Base-by-base conservation (phyloP, 2,113 vertebrate species). In the Chiloscyllium plagiosum region DNA sequence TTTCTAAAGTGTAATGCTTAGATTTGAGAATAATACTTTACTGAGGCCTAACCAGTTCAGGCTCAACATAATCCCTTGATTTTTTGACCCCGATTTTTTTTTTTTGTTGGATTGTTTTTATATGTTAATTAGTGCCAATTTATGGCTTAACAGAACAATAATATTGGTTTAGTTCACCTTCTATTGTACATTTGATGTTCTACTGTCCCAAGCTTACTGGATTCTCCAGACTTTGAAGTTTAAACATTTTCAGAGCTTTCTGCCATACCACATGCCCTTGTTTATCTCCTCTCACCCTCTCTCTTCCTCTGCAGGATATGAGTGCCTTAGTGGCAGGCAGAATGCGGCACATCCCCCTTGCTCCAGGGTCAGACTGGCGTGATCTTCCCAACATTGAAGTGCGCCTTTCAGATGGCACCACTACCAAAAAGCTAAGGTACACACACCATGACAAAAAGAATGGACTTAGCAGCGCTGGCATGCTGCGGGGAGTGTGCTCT, bases 311-410 rank as follows among this genome's bases (percentile, higher is more conserved):
- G 1, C 96, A 99, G 99, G 99, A 99, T 97, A 99, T 99, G 99
- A 99, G 99, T 0, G 98, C 99, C 0, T 96, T 99, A 97, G 99
- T 99, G 22, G 99, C 99, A 0, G 99, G 98, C 7, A 97, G 99
- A 24, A 99, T 99, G 99, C 97, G 99, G 22, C 98, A 99, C 97
- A 98, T 99, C 96, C 99, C 99, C 0, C 96, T 99, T 96, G 99
- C 98, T 0, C 99, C 99, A 0, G 99, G 99, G 89, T 99, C 99
- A 0, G 99, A 99, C 96, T 99, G 99, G 99, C 97, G 99, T 0
- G 99, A 99, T 96, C 98, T 99, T 24, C 99, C 99, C 52, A 99
- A 99, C 97, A 98, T 99, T 0, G 99, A 99, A 97, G 98, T 99
- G 37, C 98, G 98, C 0, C 97, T 99, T 17, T 97, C 98, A 0